These are phyloP conservation scores for Phataginus tetradactyla DNA, from an alignment of 2,797 vertebrate species.

Conservation along the genomic window DNA sequence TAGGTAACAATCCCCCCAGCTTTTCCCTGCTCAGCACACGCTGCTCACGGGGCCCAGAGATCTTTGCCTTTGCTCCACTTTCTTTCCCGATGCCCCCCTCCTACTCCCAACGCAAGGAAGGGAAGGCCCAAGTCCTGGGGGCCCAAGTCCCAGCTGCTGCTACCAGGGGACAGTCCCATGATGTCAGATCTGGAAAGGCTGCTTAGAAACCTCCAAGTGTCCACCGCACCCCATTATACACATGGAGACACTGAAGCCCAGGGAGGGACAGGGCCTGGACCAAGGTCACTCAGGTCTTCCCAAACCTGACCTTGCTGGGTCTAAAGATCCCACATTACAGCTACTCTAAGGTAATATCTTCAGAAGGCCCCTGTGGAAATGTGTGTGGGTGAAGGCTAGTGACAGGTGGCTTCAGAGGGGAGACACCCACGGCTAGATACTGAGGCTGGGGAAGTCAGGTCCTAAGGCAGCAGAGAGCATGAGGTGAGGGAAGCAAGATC, in stretches of 20 bases:
- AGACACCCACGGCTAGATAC: fast-evolving
- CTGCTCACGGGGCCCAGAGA: too few relatives aligned
- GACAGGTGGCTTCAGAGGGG: not conserved
- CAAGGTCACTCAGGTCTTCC: not conserved
- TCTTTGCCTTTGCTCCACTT: not conserved
- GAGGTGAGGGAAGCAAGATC: not conserved
- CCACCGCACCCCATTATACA: not conserved
- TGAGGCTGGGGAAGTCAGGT: fast-evolving
- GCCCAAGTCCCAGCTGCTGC: not conserved
- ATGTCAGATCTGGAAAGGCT: not conserved
- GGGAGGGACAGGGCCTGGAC: not conserved
- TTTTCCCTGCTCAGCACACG: not conserved
- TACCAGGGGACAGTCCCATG: not conserved
- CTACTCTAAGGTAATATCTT: not conserved
- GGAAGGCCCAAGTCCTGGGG: not conserved
- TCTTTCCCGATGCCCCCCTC: not conserved
- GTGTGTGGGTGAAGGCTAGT: not conserved
- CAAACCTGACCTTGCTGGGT: not conserved
- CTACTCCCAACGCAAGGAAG: not conserved
- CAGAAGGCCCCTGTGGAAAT: not conserved
- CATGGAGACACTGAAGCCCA: not conserved
- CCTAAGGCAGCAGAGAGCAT: not conserved
- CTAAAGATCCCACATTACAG: not conserved
- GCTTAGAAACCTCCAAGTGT: not conserved
- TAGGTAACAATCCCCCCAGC: not conserved